Conservation (phyloP, 2,113 vertebrate genomes). For the Neotoma lepida region DNA sequence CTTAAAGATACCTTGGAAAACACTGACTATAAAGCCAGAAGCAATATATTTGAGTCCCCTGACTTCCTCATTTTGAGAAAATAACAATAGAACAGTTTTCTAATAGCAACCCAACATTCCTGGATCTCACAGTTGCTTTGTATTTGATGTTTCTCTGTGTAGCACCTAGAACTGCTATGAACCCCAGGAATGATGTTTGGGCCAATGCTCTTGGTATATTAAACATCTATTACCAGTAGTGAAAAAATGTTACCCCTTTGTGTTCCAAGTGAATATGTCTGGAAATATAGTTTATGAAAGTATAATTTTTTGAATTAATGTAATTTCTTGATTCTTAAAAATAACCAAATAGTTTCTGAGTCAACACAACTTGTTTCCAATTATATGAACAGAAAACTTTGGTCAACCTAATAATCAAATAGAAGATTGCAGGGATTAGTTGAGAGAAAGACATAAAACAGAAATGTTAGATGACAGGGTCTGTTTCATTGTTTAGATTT, state of each 20-base stretch:
- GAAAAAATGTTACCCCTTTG: neutral
- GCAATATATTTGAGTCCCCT: neutral
- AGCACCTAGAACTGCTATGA: neutral
- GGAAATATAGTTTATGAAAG: constrained; percentile 7
- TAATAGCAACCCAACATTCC: neutral
- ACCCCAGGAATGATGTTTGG: constrained; percentile 18
- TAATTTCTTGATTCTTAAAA: constrained; percentile 54
- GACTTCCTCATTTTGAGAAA: neutral
- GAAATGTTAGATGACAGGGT: neutral
- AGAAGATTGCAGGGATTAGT: neutral
- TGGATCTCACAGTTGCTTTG: neutral
- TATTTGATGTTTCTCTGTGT: neutral
- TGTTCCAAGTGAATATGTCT: constrained; percentile 26
- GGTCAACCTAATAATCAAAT: constrained; percentile 24
- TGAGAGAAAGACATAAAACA: neutral
- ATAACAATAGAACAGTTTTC: neutral
- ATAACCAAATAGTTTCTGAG: neutral
- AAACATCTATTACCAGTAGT: neutral
- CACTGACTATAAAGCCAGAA: neutral
- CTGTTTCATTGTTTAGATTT: constrained; percentile 18
- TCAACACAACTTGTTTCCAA: constrained; percentile 16
- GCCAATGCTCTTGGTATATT: neutral
- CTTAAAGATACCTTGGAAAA: neutral
- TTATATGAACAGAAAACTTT: constrained; percentile 34
- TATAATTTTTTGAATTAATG: constrained; percentile 29